These are phyloP conservation scores for Apteryx owenii DNA, from an alignment of 2,113 vertebrate species.

Conservation along the genomic window DNA sequence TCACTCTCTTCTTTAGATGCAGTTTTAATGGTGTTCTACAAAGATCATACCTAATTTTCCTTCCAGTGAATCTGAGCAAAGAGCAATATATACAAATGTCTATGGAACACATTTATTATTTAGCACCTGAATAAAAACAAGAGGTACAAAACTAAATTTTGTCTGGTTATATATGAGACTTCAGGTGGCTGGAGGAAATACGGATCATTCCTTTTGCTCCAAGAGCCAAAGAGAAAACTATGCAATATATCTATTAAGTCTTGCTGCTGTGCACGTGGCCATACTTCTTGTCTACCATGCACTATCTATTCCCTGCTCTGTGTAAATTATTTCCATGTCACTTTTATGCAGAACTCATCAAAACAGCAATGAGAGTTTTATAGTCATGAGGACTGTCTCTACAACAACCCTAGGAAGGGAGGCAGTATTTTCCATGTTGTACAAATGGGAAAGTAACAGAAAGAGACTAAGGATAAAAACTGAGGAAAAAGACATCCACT, in stretches of 20 bases:
- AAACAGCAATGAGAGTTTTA: background rate
- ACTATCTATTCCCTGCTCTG: background rate
- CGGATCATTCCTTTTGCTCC: accelerated
- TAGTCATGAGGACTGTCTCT: background rate
- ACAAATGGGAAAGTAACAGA: background rate
- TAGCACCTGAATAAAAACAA: background rate
- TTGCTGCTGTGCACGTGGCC: background rate
- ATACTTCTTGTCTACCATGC: background rate
- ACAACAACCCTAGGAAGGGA: accelerated
- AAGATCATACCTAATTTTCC: background rate
- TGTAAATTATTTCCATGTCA: background rate
- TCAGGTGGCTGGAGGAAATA: background rate
- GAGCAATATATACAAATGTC: background rate
- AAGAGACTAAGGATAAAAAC: background rate
- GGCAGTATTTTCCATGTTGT: background rate
- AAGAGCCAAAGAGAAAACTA: background rate
- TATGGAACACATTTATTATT: background rate
- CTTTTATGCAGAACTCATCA: background rate
- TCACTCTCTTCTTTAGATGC: background rate
- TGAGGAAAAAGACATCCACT: background rate
- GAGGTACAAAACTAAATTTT: background rate
- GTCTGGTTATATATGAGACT: background rate
- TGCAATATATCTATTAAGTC: background rate
- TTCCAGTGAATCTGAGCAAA: background rate
- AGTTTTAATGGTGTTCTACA: background rate